Evolutionary conservation across 2,797 vertebrate genomes (phyloP).

Genomic region (Pelodytes ibericus): DNA sequence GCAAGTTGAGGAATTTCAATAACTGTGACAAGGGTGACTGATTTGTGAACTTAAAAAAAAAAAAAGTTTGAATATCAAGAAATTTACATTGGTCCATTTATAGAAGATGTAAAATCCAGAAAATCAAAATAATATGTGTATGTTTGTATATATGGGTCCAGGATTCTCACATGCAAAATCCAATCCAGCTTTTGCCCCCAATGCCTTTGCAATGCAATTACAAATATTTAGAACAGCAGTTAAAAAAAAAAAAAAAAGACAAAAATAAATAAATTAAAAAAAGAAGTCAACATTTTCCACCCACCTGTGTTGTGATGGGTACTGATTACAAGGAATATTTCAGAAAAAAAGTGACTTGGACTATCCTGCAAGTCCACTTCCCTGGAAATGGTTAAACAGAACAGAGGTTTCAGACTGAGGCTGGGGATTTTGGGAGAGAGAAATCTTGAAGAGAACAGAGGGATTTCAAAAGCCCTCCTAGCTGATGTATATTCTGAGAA

Average conservation of each 20-base stretch:
- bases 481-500: slow-evolving; percentile 18
- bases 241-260: neutral
- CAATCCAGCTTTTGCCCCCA: neutral
- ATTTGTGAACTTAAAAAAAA: slow-evolving; percentile 82
- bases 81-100: slow-evolving; percentile 77
- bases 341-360: slow-evolving; percentile 52
- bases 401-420: slow-evolving; percentile 20
- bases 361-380: slow-evolving; percentile 65
- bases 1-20: slow-evolving; percentile 82
- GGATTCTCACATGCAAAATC: slow-evolving; percentile 42
- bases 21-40: slow-evolving; percentile 85
- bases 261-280: slow-evolving; percentile 35
- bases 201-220: too few species aligned
- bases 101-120: slow-evolving; percentile 65
- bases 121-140: slow-evolving; percentile 55
- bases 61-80: slow-evolving; percentile 78
- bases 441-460: neutral
- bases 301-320: slow-evolving; percentile 68
- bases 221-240: slow-evolving; percentile 32
- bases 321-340: slow-evolving; percentile 63
- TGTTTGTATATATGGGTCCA: neutral
- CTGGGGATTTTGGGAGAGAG: neutral
- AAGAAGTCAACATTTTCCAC: slow-evolving; percentile 59
- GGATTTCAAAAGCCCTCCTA: slow-evolving; percentile 7
- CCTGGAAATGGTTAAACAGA: slow-evolving; percentile 43